Evolutionary conservation across 2,797 vertebrate genomes (phyloP), one percentile per base, ranked within the genome.

Genomic region (Tangara arthus): DNA sequence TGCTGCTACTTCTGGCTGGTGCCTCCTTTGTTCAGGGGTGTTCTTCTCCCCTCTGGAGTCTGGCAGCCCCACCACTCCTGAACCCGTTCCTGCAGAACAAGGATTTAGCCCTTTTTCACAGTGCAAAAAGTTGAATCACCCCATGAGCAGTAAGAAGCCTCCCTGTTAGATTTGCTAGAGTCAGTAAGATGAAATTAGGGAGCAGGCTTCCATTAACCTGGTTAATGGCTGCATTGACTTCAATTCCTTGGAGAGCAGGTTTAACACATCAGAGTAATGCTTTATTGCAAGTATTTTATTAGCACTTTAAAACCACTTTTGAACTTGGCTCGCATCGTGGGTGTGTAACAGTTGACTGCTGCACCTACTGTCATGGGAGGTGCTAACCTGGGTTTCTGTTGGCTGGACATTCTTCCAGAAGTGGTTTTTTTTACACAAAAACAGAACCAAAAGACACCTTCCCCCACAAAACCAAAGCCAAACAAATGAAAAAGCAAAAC

Each of bases 241-340:
- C 13, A 39, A 12, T 70, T 87, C 41, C 27, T 80, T 42, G 20
- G 55, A 92, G 30, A 91, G 9, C 32, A 41, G 15, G 12, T 76
- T 93, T 90, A 90, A 79, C 46, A 59, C 23, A 60, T 66, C 0
- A 2, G 63, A 76, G 19, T 47, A 30, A 18, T 41, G 34, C 23
- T 84, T 82, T 46, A 34, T 28, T 85, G 52, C 27, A 66, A 37
- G n/a, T 2, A 32, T 70, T 93, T 92, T 60, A 82, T 87, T 92
- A 92, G 55, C 64, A 80, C 47, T 89, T 87, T 49, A 76, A 89
- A 87, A 50, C 23, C 32, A 12, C 68, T 86, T 91, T 91, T 83
- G 56, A 73, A 71, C 22, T 70, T 89, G 41, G 20, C 23, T 72
- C 37, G 28, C 56, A 41, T 66, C 19, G 32, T 22, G 9, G 15